phyloP scores from a whole-genome alignment of 2,797 vertebrate genomes.

The Periparus ater region DNA sequence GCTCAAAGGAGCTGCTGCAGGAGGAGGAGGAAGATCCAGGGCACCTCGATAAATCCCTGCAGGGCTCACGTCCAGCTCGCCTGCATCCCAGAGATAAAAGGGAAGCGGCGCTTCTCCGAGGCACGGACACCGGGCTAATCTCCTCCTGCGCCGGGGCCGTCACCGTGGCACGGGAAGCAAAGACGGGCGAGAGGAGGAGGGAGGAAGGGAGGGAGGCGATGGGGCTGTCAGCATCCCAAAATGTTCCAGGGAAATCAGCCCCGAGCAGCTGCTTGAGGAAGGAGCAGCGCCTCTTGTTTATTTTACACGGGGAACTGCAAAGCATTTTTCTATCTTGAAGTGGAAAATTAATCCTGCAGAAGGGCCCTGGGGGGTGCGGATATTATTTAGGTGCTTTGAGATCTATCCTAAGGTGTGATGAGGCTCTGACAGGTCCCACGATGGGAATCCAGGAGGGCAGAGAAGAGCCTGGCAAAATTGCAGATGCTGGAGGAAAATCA shows the following conservation, averaged over 20 bases:
- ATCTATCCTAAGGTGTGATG: neutral
- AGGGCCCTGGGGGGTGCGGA: neutral
- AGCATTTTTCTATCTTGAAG: neutral
- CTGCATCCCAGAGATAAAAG: constrained; percentile 79
- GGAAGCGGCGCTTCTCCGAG: constrained; percentile 50
- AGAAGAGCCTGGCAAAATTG: neutral
- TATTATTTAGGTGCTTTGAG: neutral
- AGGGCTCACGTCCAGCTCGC: constrained; percentile 69
- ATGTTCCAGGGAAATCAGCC: constrained; percentile 18
- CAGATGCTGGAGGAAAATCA: neutral
- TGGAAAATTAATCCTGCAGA: neutral
- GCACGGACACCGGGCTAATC: constrained; percentile 68
- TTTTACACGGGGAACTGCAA: neutral
- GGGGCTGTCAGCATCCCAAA: constrained; percentile 17
- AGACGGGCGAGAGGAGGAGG: neutral
- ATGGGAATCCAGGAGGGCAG: neutral
- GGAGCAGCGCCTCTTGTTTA: neutral
- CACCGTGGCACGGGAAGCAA: neutral
- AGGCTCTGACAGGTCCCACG: neutral
- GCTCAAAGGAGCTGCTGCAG: neutral
- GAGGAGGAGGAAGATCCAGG: constrained; percentile 53
- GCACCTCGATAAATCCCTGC: constrained; percentile 65
- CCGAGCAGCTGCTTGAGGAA: neutral
- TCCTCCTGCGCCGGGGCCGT: constrained; percentile 19
- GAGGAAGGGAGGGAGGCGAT: neutral